These are phyloP conservation scores for Numida meleagris DNA, from an alignment of 2,113 vertebrate genomes.

Conservation along the genomic window DNA sequence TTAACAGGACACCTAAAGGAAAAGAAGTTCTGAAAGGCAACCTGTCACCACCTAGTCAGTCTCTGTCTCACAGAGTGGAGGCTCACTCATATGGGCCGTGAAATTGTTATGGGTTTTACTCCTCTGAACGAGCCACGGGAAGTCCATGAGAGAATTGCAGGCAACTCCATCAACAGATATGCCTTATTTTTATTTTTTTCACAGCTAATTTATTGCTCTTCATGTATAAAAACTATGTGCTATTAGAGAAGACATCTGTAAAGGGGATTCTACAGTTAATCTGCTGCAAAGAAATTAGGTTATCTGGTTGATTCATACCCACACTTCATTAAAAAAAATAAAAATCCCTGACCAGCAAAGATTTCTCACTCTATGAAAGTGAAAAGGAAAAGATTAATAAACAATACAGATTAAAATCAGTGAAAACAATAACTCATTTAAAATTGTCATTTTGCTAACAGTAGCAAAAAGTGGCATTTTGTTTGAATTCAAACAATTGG, in stretches of 20 bases:
- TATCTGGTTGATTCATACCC: background rate
- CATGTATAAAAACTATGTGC: background rate
- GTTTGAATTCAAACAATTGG: slow-evolving; percentile 45
- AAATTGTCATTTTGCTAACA: slow-evolving; percentile 52
- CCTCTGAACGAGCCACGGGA: background rate
- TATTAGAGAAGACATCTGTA: background rate
- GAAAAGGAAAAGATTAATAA: background rate
- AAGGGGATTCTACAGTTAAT: background rate
- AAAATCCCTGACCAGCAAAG: background rate
- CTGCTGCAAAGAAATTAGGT: background rate
- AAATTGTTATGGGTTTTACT: background rate
- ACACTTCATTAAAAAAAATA: background rate
- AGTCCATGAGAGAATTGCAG: background rate
- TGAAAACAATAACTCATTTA: slow-evolving; percentile 40
- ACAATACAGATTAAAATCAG: background rate
- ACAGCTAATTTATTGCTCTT: background rate
- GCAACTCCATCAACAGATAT: fast-evolving
- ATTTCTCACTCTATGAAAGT: background rate
- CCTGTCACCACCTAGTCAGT: background rate
- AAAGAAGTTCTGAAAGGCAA: background rate
- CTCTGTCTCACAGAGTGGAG: background rate
- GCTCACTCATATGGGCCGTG: background rate
- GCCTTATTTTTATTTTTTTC: fast-evolving
- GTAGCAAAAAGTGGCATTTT: slow-evolving; percentile 5
- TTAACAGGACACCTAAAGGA: background rate